Evolutionary conservation across 1,140 invertebrate genomes (phyloP), one percentile per base, ranked within the genome.

Genomic region (Drosophila albomicans): DNA sequence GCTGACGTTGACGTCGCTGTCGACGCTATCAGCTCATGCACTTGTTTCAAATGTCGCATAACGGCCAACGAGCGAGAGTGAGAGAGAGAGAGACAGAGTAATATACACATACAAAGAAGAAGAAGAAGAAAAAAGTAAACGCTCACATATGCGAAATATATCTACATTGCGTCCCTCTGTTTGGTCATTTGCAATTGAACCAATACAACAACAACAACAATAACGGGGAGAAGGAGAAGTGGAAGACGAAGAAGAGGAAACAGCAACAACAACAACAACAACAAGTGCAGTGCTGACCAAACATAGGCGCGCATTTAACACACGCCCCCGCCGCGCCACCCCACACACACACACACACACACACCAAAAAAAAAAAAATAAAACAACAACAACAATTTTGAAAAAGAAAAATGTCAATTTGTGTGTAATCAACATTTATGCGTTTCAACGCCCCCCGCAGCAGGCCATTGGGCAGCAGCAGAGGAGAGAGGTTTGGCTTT

Each of bases 401-500:
- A 56, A 56, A 59, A 72, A 61, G 51, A 72, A 76, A 78, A 75
- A 56, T 80, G 77, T 70, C 74, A 85, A 84, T 80, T 85, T 84
- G 72, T 49, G 81, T 85, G 78, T 85, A 81, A 85, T 85, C 81
- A 85, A 81, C 81, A 85, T 85, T 85, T 85, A 85, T 85, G 81
- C 81, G 81, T 85, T 85, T 85, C 56, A 63, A 73, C 69, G 74
- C 74, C 74, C 68, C 74, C 69, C 74, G 74, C 74, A 54, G 20
- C 61, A 64, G 64, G 58, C 75, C 75, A 78, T 78, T 78, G 75
- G 71, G 58, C 75, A 73, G 75, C 61, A 57, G 73, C 49, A 10
- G 32, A 43, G 61, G 71, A 74, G 81, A 73, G 76, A 73, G 76
- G 75, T 69, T 75, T 78, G 79, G 77, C 81, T 82, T 73, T 61